Evolutionary conservation across 2,888 invertebrate genomes (phyloP), one percentile per base, ranked within the genome.

Genomic region (Drosophila percnosoma): DNA sequence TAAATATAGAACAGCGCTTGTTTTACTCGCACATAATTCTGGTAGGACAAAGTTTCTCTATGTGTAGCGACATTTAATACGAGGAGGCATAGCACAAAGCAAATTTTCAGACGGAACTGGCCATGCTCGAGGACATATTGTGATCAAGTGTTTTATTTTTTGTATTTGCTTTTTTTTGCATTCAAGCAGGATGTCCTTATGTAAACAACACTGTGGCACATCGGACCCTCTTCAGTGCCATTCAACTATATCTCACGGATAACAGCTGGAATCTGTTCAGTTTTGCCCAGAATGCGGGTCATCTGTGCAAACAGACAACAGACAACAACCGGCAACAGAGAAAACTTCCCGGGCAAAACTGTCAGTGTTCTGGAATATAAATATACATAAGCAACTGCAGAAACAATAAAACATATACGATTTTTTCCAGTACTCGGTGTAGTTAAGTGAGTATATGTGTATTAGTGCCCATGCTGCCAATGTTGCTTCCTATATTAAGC

Each of bases 231-330:
- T 38, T 53, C 31, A 71, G 58, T 70, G 71, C 63, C 29, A 48
- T 71, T 71, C 45, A 48, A 45, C 36, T 38, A 33, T 51, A 45
- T 61, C 34, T 36, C 42, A 62, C 36, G 53, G 29, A 42, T 62
- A 40, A 49, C 69, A 61, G 69, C 68, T 51, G 31, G 13, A 72
- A 71, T 65, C 63, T 36, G 64, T 48, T 59, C n/a, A 11, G 18
- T 40, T 51, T 45, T 45, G n/a, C 15, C 29, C 49, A 62, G 52
- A 54, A 62, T 64, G 57, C 83, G 75, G 68, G 75, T 51, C 63
- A 73, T 53, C 68, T 68, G 71, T 48, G 70, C 73, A 76, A 70
- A 71, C 61, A 78, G 57, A 58, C 45, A 69, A 55, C 52, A 58
- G 49, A 62, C 18, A 54, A 18, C 15, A 55, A 59, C 62, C 64